A percentile compares a stretch with the other conserved stretches of the same genome.
Evolutionary conservation across 2,888 invertebrate species (phyloP).

Genomic region (Cryptophagus acutangulus): DNA sequence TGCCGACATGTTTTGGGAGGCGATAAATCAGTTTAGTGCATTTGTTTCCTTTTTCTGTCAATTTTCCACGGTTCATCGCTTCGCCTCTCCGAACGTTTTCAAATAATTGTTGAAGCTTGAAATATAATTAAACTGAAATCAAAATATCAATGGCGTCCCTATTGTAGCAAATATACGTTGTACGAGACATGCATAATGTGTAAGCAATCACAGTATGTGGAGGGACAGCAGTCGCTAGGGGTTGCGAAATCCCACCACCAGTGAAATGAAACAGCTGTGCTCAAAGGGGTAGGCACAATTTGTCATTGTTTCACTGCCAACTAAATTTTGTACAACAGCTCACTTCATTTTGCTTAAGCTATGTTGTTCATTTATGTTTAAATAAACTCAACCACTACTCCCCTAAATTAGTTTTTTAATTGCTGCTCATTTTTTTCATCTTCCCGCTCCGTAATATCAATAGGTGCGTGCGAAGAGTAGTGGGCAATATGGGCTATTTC

Average conservation of each 20-base stretch:
- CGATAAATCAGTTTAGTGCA: no score
- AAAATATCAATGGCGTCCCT: constrained; percentile 30
- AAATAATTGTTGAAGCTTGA: constrained; percentile 18
- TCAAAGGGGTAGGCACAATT: constrained; percentile 41
- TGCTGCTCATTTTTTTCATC: no score
- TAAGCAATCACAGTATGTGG: constrained; percentile 42
- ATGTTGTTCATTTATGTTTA: no score
- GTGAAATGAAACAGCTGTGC: constrained; percentile 43
- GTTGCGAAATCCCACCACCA: constrained; percentile 32
- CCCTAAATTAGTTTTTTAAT: no score
- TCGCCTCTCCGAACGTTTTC: background rate
- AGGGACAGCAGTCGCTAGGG: constrained; percentile 31
- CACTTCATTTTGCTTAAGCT: constrained; percentile 28
- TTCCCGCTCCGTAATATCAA: no score
- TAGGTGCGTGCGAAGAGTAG: no score
- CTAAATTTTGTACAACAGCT: constrained; percentile 32
- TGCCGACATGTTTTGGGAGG: no score
- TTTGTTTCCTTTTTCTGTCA: no score
- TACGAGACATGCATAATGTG: constrained; percentile 50
- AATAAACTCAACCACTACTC: no score
- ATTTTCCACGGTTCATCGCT: background rate
- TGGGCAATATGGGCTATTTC: constrained; percentile 46
- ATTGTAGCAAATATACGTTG: background rate
- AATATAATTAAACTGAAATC: constrained; percentile 13
- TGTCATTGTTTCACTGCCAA: constrained; percentile 38